Percentiles rank a stretch among this genome's conserved stretches.
Conservation (phyloP, 2,113 vertebrate species). For the Microcebus griseorufus region DNA sequence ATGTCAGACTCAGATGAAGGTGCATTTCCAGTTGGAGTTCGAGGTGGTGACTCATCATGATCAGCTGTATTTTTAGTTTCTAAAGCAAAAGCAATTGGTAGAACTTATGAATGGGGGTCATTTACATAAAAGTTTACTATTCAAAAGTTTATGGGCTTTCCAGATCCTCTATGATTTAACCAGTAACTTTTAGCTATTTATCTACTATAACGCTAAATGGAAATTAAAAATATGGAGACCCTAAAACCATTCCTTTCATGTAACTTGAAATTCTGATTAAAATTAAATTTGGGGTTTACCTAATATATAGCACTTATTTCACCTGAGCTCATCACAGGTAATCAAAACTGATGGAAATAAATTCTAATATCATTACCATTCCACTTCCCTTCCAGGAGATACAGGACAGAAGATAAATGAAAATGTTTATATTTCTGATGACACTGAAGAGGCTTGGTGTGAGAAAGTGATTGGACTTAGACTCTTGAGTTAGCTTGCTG, state of each 20-base stretch:
- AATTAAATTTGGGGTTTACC: conserved; percentile 22
- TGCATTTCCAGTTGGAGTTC: conserved; percentile 98
- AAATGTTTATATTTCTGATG: neutral
- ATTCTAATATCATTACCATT: neutral
- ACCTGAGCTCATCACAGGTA: neutral
- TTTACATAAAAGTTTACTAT: neutral
- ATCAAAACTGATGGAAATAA: conserved; percentile 5
- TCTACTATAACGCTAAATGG: neutral
- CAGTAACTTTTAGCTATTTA: conserved; percentile 25
- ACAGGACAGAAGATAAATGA: neutral
- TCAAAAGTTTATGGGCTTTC: neutral
- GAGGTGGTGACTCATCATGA: conserved; percentile 96
- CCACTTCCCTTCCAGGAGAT: neutral
- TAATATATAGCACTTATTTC: conserved; percentile 15
- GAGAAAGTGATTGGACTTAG: neutral
- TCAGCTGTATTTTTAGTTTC: conserved; percentile 94
- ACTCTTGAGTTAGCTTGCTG: neutral
- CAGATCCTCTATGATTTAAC: neutral
- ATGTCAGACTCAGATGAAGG: conserved; percentile 99
- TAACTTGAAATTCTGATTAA: conserved; percentile 42
- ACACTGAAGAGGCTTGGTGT: neutral
- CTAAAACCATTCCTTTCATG: neutral
- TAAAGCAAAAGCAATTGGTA: conserved; percentile 56
- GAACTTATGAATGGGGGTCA: neutral
- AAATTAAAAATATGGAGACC: conserved; percentile 18